Conservation (phyloP, 2,888 invertebrate species). For the Macaria liturata region DNA sequence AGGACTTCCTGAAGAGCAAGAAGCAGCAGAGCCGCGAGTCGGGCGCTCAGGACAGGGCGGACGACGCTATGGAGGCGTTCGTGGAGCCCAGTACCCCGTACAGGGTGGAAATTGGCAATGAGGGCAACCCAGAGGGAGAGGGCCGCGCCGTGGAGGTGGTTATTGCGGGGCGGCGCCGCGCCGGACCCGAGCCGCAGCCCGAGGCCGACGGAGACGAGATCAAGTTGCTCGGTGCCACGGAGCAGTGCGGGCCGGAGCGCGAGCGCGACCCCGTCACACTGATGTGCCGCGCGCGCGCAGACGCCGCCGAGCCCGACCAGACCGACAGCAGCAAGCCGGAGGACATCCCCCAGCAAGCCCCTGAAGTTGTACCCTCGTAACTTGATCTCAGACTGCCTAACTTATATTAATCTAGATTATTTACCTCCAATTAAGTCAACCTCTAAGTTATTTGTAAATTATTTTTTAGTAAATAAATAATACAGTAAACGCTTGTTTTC, state of each 20-base stretch:
- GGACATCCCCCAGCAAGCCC: constrained; percentile 34
- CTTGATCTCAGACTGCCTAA: constrained; percentile 46
- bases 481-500: too few relatives aligned
- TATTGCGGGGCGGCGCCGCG: constrained; percentile 60
- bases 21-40: constrained; percentile 36
- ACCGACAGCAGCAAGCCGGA: constrained; percentile 10
- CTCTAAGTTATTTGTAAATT: constrained; percentile 34
- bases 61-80: constrained; percentile 75
- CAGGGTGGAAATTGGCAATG: constrained; percentile 84
- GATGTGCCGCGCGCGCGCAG: constrained; percentile 63
- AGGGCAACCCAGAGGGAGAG: constrained; percentile 51
- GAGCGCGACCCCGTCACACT: constrained; percentile 87
- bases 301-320: constrained; percentile 5
- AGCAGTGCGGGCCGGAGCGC: constrained; percentile 90
- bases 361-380: constrained; percentile 61
- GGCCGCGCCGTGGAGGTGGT: constrained; percentile 65
- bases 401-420: constrained; percentile 44
- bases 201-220: constrained; percentile 57
- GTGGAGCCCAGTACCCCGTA: constrained; percentile 88
- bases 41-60: constrained; percentile 65
- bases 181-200: constrained; percentile 48
- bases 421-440: constrained; percentile 38
- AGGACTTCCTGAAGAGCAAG: constrained; percentile 31
- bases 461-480: constrained; percentile 16
- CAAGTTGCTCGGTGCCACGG: constrained; percentile 86